Evolutionary conservation across 1,140 invertebrate species (phyloP), one percentile per base, ranked within the genome.

Genomic region (Schlechtendalia chinensis): DNA sequence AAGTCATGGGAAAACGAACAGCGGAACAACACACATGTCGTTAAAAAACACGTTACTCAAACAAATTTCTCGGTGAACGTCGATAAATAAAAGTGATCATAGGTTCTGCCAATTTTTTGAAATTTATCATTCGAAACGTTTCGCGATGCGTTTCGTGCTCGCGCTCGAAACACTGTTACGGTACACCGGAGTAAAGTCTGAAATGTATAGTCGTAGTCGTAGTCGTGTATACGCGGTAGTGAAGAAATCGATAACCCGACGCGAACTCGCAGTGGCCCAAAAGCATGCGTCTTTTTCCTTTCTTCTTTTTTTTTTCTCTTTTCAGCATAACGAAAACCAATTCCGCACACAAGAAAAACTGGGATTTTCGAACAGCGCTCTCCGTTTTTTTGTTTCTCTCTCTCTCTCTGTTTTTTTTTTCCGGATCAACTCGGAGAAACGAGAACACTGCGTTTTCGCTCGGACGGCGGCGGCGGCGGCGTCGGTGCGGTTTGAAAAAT

Each of bases 171-270:
- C 67, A 17, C 45, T 50, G 17, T 54, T 39, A 69, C 27, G 19
- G 67, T n/a, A n/a, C 39, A 45, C 22, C 39, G 45, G 11, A 67
- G 47, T 50, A 50, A 50, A 50, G 5, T 50, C 47, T 50, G n/a
- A 39, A 39, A 39, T 67, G 19, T 45, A 45, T 67, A 67, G 39
- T 47, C 32, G n/a, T 65, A 65, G 59, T 61, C 24, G 59, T 22
- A 65, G 63, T 65, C 12, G 32, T 22, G n/a, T 63, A 63, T 63
- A 63, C 27, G 8, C 11, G 45, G 65, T 24, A 67, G 65, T 67
- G 22, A 50, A 69, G 39, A 69, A 69, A 69, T 69, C 67, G 67
- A 69, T 69, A 69, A 69, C 67, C 47, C n/a, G 67, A 11, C 47
- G 22, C 8, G 39, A 45, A 67, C 65, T 12, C 39, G 32, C n/a